phyloP scores from a whole-genome alignment of 2,888 invertebrate species.

The Catocala fraxini region DNA sequence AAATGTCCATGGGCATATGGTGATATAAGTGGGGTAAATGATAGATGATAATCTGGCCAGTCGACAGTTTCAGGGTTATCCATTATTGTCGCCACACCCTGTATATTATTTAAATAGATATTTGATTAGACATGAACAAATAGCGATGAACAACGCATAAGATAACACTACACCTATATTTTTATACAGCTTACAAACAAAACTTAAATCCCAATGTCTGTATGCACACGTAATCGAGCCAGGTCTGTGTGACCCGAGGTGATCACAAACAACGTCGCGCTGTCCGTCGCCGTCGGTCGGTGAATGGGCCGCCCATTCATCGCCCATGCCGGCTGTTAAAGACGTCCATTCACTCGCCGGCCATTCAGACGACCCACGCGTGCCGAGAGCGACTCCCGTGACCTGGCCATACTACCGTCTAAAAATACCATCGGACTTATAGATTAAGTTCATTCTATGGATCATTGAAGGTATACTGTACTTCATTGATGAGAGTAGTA shows the following conservation, averaged over 20 bases:
- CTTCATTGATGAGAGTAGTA: conserved; percentile 11
- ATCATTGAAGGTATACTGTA: conserved; percentile 5
- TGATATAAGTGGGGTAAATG: no score
- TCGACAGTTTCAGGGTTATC: no score
- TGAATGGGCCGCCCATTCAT: conserved; percentile 67
- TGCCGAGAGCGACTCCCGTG: conserved; percentile 52
- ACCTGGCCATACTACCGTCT: conserved; percentile 49
- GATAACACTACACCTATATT: no score
- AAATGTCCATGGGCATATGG: no score
- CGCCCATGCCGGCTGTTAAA: conserved; percentile 46
- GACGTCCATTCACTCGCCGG: conserved; percentile 61
- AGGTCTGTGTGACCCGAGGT: conserved; percentile 46
- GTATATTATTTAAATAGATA: no score
- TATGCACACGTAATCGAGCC: conserved; percentile 39
- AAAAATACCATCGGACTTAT: conserved; percentile 46
- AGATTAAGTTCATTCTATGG: conserved; percentile 13
- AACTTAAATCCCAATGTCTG: conserved; percentile 24
- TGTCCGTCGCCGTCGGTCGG: conserved; percentile 33
- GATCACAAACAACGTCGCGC: conserved; percentile 53
- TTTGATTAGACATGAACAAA: no score
- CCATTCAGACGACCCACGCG: conserved; percentile 63
- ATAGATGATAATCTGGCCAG: no score
- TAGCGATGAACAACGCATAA: no score
- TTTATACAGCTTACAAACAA: neutral
- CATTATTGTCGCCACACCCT: no score